phyloP scores from a whole-genome alignment of 2,797 vertebrate species.

The Amblyopsis hoosieri region DNA sequence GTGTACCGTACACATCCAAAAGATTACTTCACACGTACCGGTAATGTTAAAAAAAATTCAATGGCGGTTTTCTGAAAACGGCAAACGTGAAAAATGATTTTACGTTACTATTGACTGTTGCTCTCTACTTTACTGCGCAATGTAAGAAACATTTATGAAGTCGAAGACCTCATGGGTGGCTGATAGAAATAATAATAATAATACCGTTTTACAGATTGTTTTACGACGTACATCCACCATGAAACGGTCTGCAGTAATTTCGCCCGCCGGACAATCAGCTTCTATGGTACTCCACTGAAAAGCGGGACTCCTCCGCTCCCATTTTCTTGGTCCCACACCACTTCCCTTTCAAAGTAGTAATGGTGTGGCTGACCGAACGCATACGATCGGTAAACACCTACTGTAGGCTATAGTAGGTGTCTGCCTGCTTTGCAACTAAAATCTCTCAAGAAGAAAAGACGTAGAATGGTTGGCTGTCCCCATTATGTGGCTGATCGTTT shows the following conservation, averaged over 20 bases:
- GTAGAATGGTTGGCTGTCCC: conserved; percentile 32
- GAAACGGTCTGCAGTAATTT: conserved; percentile 24
- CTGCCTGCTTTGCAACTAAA: conserved; percentile 12
- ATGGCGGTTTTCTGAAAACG: conserved; percentile 43
- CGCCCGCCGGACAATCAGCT: conserved; percentile 33
- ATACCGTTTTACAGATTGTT: background rate
- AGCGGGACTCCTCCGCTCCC: conserved; percentile 36
- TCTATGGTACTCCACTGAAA: conserved; percentile 57
- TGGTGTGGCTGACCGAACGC: conserved; percentile 17
- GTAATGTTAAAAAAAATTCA: conserved; percentile 2
- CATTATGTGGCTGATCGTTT: conserved; percentile 49
- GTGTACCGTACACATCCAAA: too few relatives aligned
- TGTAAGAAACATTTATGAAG: background rate
- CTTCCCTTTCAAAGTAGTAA: conserved; percentile 20
- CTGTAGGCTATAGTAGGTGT: background rate
- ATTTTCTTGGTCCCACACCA: conserved; percentile 52
- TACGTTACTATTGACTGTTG: conserved; percentile 28
- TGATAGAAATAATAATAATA: background rate
- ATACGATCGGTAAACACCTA: conserved; percentile 16
- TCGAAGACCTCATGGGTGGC: background rate
- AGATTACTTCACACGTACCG: background rate
- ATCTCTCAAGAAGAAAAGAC: conserved; percentile 29
- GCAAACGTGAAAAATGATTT: conserved; percentile 61
- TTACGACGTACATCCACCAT: conserved; percentile 53
- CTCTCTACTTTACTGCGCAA: conserved; percentile 12